Evolutionary conservation across 2,797 vertebrate species (phyloP).

Genomic region (Enteromius anoplus): DNA sequence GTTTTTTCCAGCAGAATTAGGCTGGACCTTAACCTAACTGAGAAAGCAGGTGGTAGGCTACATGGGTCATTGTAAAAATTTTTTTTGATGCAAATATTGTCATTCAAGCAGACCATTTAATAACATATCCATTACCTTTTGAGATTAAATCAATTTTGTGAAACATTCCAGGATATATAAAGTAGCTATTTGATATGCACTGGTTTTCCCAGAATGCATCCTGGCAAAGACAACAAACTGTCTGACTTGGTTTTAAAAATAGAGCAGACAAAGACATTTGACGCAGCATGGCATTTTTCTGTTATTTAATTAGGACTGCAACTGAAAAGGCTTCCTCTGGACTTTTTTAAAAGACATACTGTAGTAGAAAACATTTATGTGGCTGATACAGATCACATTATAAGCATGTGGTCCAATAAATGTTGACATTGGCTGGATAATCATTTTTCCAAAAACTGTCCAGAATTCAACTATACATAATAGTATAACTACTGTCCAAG

Average conservation of each 20-base stretch:
- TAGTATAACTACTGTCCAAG: background rate
- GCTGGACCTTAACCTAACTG: background rate
- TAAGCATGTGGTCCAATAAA: constrained; percentile 15
- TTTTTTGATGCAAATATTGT: background rate
- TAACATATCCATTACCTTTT: background rate
- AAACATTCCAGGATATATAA: background rate
- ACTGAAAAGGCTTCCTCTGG: background rate
- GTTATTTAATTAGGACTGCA: constrained; percentile 9
- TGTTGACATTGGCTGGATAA: background rate
- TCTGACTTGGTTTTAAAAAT: background rate
- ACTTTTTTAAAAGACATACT: background rate
- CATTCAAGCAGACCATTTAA: background rate
- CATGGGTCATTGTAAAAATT: background rate
- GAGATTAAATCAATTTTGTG: background rate
- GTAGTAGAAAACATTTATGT: constrained; percentile 18
- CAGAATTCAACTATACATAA: background rate
- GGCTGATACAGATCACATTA: constrained; percentile 33
- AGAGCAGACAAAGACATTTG: background rate
- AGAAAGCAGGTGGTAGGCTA: background rate
- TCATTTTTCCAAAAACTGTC: background rate
- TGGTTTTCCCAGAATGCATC: background rate
- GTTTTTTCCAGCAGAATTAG: background rate
- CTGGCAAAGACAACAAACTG: constrained; percentile 10
- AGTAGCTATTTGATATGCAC: background rate
- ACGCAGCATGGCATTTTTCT: background rate